Evolutionary conservation across 2,113 vertebrate genomes (phyloP), one percentile per base, ranked within the genome.

Genomic region (Panthera leo): DNA sequence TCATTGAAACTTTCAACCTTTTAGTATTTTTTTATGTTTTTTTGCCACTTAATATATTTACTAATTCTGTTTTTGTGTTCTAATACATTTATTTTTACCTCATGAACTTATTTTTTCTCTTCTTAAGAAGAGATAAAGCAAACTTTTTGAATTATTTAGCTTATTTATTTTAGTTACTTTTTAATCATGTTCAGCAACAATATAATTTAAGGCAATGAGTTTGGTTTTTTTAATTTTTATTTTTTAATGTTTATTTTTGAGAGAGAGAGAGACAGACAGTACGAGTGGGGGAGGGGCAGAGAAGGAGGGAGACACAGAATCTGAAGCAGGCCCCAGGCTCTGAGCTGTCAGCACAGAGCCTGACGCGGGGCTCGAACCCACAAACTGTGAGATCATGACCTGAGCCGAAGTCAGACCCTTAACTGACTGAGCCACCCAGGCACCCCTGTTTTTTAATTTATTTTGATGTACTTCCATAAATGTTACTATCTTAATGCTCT

Each of bases 71-170:
- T 73, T 97, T 83, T 85, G 8, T 80, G 2, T 53, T 65, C 63
- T 95, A 76, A 65, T 83, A 85, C 3, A 55, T 93, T 96, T 93
- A 55, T 71, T 95, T 96, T 89, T 71, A n/a, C 42, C 85, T 86
- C 31, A 55, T 91, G 85, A 73, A 79, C 55, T 70, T n/a, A n/a
- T n/a, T 91, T 42, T 70, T 94, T 92, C 27, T 96, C 27, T 94
- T 39, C 45, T 95, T 96, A 80, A 71, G 76, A 29, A 71, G 18
- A 36, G 14, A 42, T 58, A 70, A 84, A 84, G 31, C 61, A 94
- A 78, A 75, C 45, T 93, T 93, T 92, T 73, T 61, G 0, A 78
- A 86, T 85, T 85, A 73, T 75, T 78, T 63, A 87, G 67, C 61
- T 82, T 42, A 68, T 90, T 84, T 85, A 39, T 89, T 96, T 95